These are phyloP conservation scores for Agrotis exclamationis DNA, from an alignment of 2,888 invertebrate species.

Conservation along the genomic window DNA sequence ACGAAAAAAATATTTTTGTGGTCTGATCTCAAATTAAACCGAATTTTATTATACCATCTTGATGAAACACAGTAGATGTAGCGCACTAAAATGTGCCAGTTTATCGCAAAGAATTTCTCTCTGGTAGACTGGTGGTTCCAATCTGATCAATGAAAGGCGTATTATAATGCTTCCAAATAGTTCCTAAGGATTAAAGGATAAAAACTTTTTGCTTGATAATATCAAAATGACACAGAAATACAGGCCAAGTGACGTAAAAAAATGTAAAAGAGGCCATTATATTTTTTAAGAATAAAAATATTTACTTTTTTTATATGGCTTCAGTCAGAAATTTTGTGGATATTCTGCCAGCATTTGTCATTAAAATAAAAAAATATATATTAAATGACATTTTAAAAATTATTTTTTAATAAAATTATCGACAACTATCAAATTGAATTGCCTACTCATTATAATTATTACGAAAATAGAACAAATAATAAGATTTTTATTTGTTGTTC, in stretches of 20 bases:
- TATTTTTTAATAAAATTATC: no score
- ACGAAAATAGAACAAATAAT: no score
- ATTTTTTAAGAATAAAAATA: background rate
- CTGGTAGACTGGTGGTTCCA: background rate
- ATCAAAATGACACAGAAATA: background rate
- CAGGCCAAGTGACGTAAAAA: background rate
- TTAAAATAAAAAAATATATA: background rate
- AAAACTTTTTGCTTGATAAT: background rate
- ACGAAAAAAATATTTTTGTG: no score
- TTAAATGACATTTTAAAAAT: no score
- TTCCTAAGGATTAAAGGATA: background rate
- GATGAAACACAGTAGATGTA: conserved; percentile 3
- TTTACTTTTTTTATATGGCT: background rate
- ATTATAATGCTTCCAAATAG: background rate
- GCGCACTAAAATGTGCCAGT: conserved; percentile 14
- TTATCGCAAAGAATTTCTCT: conserved; percentile 22
- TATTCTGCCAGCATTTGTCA: background rate
- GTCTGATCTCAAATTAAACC: background rate
- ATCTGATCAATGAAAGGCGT: background rate
- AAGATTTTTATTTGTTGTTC: no score
- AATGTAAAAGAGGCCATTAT: background rate
- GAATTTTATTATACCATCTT: background rate
- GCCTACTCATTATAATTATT: no score
- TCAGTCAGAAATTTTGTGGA: background rate
- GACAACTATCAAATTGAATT: no score